phyloP scores from a whole-genome alignment of 2,888 invertebrate genomes.

The Xestoiulus laeticollis region DNA sequence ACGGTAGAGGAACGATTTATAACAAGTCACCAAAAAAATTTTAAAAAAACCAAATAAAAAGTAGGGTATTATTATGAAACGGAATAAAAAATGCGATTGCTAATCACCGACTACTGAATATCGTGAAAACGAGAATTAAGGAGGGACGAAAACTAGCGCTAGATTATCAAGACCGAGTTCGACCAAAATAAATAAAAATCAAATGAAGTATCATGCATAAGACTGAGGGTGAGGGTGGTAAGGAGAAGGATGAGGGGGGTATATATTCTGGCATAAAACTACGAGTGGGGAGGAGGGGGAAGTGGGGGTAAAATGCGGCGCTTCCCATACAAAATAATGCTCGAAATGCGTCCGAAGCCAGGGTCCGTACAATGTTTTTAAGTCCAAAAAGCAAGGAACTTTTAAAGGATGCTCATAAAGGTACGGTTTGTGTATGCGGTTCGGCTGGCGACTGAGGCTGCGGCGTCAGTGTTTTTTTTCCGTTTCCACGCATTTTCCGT shows the following conservation, averaged over 20 bases:
- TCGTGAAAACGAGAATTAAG: neutral
- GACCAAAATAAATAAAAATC: conserved; percentile 47
- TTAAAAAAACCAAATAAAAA: conserved; percentile 18
- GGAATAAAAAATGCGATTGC: no score
- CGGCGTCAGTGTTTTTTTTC: no score
- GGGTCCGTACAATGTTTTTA: no score
- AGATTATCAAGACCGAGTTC: neutral
- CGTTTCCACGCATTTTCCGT: no score
- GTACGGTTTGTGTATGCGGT: no score
- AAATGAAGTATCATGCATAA: conserved; percentile 55
- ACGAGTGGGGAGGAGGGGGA: no score
- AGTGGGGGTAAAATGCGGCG: neutral
- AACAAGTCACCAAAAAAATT: neutral
- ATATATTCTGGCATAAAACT: neutral
- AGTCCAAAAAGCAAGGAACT: no score
- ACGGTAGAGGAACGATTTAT: neutral
- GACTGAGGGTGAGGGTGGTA: conserved; percentile 44
- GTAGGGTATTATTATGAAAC: no score
- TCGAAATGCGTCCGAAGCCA: neutral
- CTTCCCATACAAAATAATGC: neutral
- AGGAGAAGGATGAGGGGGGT: neutral
- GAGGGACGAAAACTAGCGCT: conserved; percentile 1
- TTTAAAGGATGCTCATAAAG: no score
- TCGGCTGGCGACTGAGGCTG: no score
- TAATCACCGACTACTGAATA: conserved; percentile 28